These are phyloP conservation scores for Cephalopachus bancanus DNA, from an alignment of 2,797 vertebrate species.

Conservation along the genomic window DNA sequence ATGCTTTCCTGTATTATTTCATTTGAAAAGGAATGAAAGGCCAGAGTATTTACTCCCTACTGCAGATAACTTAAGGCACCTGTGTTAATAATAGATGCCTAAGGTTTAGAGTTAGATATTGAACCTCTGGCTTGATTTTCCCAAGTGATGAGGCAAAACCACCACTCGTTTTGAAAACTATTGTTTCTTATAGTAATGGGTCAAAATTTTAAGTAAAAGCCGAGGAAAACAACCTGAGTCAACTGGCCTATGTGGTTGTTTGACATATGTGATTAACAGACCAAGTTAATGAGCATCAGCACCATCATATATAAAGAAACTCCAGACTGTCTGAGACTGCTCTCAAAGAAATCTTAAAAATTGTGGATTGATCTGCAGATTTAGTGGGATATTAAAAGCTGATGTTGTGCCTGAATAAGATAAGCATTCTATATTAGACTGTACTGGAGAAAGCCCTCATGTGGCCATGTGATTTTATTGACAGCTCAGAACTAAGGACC, in stretches of 20 bases:
- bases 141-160: not conserved
- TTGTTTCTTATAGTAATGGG: not conserved
- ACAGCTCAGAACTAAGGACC: conserved; percentile 54
- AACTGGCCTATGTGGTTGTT: not conserved
- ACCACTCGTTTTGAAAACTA: not conserved
- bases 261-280: not conserved
- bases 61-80: not conserved
- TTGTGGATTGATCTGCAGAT: conserved; percentile 66
- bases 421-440: conserved; percentile 59
- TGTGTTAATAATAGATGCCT: not conserved
- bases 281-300: not conserved
- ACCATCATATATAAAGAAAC: not conserved
- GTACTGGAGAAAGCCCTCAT: conserved; percentile 36
- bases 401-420: conserved; percentile 68
- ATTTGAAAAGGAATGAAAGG: conserved; percentile 13
- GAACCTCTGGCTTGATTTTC: conserved; percentile 63
- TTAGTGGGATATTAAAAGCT: conserved; percentile 68
- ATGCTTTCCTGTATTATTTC: conserved; percentile 17
- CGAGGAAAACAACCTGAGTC: not conserved
- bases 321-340: conserved; percentile 31
- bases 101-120: conserved; percentile 69
- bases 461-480: conserved; percentile 64
- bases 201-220: conserved; percentile 50
- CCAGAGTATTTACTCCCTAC: conserved; percentile 23
- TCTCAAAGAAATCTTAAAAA: conserved; percentile 66